Evolutionary conservation across 2,888 invertebrate genomes (phyloP), one percentile per base, ranked within the genome.

Genomic region (Drosophila meridiana): DNA sequence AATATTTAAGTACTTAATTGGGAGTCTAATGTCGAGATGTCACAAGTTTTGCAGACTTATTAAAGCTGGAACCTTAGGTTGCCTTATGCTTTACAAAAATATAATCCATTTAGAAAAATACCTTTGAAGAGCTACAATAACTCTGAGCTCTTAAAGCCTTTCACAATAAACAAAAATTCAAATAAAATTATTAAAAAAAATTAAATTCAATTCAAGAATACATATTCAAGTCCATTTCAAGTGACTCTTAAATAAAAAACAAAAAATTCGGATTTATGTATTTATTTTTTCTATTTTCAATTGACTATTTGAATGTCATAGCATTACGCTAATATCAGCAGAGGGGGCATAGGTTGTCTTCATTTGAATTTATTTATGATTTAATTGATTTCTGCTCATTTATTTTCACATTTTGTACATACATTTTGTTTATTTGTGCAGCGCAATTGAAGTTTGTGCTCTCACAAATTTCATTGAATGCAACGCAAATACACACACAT

Each of bases 321-420:
- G n/a, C n/a, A n/a, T n/a, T n/a, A n/a, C n/a, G n/a, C n/a, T n/a
- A 20, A 20, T 20, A 20, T 20, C 20, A 1, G 20, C 20, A 20
- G 20, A 20, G 20, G 20, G 20, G 20, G 20, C 20, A 20, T 20
- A 20, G 20, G 1, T 20, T 20, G 20, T 20, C 20, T 20, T 20
- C 20, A n/a, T 40, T n/a, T 40, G 3, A 14, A 42, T 42, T n/a
- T n/a, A 7, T 14, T 40, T 40, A 14, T 14, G 32, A 36, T 30
- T 45, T 45, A 20, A 20, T 20, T 20, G 20, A 4, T 20, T 47
- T 63, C 64, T 30, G 36, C 34, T 42, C 73, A 56, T 63, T 75
- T n/a, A 45, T 52, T 57, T 70, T 2, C 40, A 74, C 55, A 75
- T 78, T 77, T 86, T 87, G 83, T 85, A 88, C 88, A 88, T 88